These are phyloP conservation scores for Hiodon tergisus DNA, from an alignment of 2,113 vertebrate genomes.

Conservation along the genomic window DNA sequence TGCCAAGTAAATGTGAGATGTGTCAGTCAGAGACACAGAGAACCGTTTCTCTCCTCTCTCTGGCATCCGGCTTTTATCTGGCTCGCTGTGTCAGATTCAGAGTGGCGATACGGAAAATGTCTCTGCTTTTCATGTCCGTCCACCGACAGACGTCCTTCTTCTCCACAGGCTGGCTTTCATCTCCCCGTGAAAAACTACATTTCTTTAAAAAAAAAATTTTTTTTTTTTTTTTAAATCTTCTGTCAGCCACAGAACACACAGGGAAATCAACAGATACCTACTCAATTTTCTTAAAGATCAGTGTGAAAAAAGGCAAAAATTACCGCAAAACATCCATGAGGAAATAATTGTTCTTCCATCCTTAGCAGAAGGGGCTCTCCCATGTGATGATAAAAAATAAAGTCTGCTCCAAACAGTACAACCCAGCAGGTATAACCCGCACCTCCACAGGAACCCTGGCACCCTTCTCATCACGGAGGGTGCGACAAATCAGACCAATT, in stretches of 20 bases:
- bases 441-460: neutral
- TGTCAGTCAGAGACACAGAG: slow-evolving; percentile 27
- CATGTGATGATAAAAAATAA: too few relatives aligned
- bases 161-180: slow-evolving; percentile 35
- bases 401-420: too few relatives aligned
- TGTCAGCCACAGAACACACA: slow-evolving; percentile 39
- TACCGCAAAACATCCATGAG: too few relatives aligned
- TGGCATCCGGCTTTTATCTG: slow-evolving; percentile 29
- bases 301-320: too few relatives aligned
- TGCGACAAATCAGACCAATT: slow-evolving; percentile 24
- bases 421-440: too few relatives aligned
- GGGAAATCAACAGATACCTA: slow-evolving; percentile 38
- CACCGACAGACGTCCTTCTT: slow-evolving; percentile 31
- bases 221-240: too few relatives aligned
- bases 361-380: too few relatives aligned
- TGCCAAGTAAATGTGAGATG: slow-evolving; percentile 11
- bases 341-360: too few relatives aligned
- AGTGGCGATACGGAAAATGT: slow-evolving; percentile 48
- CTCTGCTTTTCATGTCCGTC: slow-evolving; percentile 39
- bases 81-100: slow-evolving; percentile 31
- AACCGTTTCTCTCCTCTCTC: slow-evolving; percentile 23
- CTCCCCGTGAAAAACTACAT: slow-evolving; percentile 24
- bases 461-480: neutral
- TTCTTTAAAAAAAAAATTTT: slow-evolving; percentile 24
- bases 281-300: too few relatives aligned